Conservation (phyloP, 2,888 invertebrate species). For the Pegoplata infirma region DNA sequence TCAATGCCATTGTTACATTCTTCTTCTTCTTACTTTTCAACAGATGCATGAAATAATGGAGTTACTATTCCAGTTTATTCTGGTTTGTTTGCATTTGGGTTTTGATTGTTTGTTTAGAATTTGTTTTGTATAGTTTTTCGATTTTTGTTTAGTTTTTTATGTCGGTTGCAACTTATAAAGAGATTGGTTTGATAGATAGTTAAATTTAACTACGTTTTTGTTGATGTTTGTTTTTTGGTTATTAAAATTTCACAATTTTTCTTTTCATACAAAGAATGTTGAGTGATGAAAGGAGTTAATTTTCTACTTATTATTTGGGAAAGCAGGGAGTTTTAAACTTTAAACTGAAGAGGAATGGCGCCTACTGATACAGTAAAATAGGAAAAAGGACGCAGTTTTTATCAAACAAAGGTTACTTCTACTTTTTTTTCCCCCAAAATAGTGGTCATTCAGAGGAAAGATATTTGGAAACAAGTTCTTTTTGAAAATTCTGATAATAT, state of each 20-base stretch:
- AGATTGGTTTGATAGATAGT: not conserved
- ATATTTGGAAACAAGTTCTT: no score
- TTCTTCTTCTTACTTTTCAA: slow-evolving; percentile 3
- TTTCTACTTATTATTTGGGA: not conserved
- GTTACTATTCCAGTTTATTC: not conserved
- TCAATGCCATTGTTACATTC: slow-evolving; percentile 48
- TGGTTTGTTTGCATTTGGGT: not conserved
- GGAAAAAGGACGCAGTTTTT: no score
- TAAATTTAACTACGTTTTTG: not conserved
- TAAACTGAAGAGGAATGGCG: no score
- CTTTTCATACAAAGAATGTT: not conserved
- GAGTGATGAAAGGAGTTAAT: not conserved
- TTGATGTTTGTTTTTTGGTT: slow-evolving; percentile 2
- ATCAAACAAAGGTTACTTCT: no score
- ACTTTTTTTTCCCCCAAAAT: no score
- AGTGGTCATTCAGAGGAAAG: no score
- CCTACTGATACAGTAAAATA: no score
- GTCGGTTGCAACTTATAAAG: not conserved
- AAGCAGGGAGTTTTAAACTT: not conserved
- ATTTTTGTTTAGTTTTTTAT: not conserved
- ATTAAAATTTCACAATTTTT: slow-evolving; percentile 6
- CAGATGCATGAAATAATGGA: not conserved
- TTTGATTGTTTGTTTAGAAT: not conserved
- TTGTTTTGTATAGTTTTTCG: not conserved
- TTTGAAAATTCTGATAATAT: no score